Evolutionary conservation across 2,888 invertebrate genomes (phyloP).

Genomic region (Gryllus longicercus): DNA sequence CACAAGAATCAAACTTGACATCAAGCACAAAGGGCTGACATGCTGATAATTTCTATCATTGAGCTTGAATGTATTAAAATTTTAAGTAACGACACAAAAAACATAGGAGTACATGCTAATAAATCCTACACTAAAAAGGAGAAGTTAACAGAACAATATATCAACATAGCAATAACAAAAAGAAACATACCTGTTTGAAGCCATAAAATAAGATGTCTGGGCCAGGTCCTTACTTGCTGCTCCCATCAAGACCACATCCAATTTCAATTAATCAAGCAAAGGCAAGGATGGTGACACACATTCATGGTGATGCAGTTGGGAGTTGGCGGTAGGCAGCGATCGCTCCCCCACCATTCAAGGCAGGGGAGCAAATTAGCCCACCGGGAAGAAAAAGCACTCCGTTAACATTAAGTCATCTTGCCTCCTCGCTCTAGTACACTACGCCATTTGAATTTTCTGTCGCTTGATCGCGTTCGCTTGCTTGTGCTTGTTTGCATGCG

Average conservation of each 20-base stretch:
- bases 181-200: conserved; percentile 78
- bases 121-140: no score
- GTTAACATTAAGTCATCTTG: conserved; percentile 28
- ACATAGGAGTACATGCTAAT: no score
- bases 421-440: conserved; percentile 18
- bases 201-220: conserved; percentile 98
- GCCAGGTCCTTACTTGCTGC: conserved; percentile 93
- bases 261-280: background rate
- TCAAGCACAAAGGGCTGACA: no score
- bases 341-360: conserved; percentile 23
- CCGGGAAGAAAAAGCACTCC: conserved; percentile 37
- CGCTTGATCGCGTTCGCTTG: background rate
- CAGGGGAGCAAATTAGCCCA: conserved; percentile 27
- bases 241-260: conserved; percentile 33
- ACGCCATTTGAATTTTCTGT: background rate
- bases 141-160: no score
- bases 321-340: conserved; percentile 19
- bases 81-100: no score
- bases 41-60: no score
- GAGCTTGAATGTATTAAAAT: no score
- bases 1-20: no score
- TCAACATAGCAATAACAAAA: conserved; percentile 43
- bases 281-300: background rate
- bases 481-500: conserved; percentile 10
- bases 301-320: conserved; percentile 17